phyloP scores from a whole-genome alignment of 1,140 invertebrate genomes.

The Oryzaephilus surinamensis region DNA sequence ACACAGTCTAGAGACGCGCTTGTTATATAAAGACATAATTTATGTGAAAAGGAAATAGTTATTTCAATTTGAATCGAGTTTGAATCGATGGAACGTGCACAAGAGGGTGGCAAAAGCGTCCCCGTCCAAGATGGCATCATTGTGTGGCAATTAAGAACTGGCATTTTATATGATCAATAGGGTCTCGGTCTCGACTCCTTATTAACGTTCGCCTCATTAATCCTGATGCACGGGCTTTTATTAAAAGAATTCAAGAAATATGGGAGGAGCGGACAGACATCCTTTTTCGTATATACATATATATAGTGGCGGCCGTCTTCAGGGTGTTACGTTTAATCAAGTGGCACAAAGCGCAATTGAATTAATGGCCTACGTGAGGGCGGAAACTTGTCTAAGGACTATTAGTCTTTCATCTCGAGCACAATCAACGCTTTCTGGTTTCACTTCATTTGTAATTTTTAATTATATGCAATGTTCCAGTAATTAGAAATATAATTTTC shows the following conservation, averaged over 20 bases:
- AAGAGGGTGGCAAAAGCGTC: slow-evolving; percentile 21
- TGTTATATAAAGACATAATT: slow-evolving; percentile 29
- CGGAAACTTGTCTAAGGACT: slow-evolving; percentile 30
- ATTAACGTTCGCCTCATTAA: slow-evolving; percentile 27
- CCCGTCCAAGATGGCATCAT: slow-evolving; percentile 13
- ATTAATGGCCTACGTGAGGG: slow-evolving; percentile 29
- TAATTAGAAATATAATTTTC: no score
- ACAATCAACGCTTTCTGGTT: slow-evolving; percentile 30
- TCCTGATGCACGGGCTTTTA: slow-evolving; percentile 26
- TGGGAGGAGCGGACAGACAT: slow-evolving; percentile 23
- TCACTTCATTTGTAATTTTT: slow-evolving; percentile 11
- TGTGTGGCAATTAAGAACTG: slow-evolving; percentile 26
- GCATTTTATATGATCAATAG: slow-evolving; percentile 24
- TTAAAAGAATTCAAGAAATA: slow-evolving; percentile 31
- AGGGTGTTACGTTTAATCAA: slow-evolving; percentile 29
- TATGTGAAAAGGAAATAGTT: slow-evolving; percentile 32
- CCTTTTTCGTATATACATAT: slow-evolving; percentile 3
- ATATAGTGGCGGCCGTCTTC: slow-evolving; percentile 15
- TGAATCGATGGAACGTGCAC: slow-evolving; percentile 23
- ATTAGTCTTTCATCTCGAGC: slow-evolving; percentile 29
- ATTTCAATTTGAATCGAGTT: slow-evolving; percentile 28
- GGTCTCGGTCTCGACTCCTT: slow-evolving; percentile 14
- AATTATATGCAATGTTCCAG: no score
- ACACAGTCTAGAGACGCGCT: no score
- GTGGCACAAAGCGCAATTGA: slow-evolving; percentile 28